Evolutionary conservation across 2,113 vertebrate species (phyloP), one percentile per base, ranked within the genome.

Genomic region (Colossoma macropomum): DNA sequence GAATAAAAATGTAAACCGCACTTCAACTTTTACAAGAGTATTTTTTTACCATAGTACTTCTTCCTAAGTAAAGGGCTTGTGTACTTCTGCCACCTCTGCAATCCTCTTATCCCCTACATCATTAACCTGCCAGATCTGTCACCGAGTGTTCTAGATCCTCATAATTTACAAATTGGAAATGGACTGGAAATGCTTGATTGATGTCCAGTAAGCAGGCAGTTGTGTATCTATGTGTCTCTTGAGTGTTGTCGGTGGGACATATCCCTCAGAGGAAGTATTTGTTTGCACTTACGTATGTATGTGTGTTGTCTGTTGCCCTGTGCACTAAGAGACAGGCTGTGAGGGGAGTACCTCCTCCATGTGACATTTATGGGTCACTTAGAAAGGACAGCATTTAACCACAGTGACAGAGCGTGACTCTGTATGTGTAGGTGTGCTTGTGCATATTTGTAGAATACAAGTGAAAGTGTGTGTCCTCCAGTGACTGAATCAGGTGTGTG

Each of bases 281-380:
- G 34, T 80, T 80, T 80, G 34, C 5, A 28, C 52, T 28, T 28
- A 25, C 3, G 9, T 59, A 21, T 50, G 23, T 32, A 11, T 41
- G 41, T 45, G 30, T 50, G 23, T 28, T 70, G 19, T 41, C 48
- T 79, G 54, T 69, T 72, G 32, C 59, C 68, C 38, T 60, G 25
- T 41, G 17, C 68, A 45, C 34, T 3, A 41, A 25, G 38, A 41
- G 68, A 71, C 68, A 71, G 38, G n/a, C 28, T 70, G 52, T 41
- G 23, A 28, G 12, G 16, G 59, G 10, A 72, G 8, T 4, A 73
- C 60, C 27, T 32, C 45, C 41, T 32, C 27, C 45, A 63, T 80
- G 69, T 73, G 27, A 73, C 59, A 25, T 73, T 62, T 62, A 45
- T 48, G 59, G 52, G 34, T 32, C 54, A 72, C 38, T 28, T 54